Conservation (phyloP, 2,113 vertebrate genomes). For the Gobio gobio region DNA sequence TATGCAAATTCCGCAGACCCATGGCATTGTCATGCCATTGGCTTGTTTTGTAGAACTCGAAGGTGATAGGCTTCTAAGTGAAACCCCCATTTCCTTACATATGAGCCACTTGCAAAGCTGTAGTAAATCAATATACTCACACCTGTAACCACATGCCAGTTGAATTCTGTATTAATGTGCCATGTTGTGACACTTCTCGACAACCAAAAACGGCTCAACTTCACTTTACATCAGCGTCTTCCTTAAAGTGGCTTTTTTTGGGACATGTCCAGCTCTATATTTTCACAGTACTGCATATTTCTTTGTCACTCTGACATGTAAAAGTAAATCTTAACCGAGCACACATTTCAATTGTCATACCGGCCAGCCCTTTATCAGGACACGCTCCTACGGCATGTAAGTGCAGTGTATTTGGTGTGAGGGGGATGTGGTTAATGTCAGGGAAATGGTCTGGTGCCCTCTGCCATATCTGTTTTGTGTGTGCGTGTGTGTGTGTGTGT, state of each 20-base stretch:
- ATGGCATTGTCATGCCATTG: too few relatives aligned
- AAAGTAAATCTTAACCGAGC: background rate
- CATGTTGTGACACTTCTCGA: background rate
- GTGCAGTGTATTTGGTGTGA: background rate
- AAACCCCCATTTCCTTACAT: too few relatives aligned
- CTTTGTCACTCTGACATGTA: background rate
- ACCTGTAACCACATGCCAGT: background rate
- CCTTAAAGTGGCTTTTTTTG: background rate
- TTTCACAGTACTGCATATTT: background rate
- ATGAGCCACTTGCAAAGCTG: background rate
- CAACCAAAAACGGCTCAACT: background rate
- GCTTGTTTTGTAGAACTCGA: too few relatives aligned
- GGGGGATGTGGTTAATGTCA: background rate
- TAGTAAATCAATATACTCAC: too few relatives aligned
- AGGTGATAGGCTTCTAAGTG: too few relatives aligned
- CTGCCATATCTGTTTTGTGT: background rate
- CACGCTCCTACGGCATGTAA: background rate
- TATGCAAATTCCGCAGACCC: too few relatives aligned
- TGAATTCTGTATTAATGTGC: background rate
- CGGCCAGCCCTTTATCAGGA: background rate
- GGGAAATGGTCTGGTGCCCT: slow-evolving; percentile 1
- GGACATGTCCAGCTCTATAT: background rate
- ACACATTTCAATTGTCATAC: background rate
- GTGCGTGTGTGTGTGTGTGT: background rate
- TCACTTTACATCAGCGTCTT: background rate